These are phyloP conservation scores for Alethe diademata DNA, from an alignment of 2,113 vertebrate genomes.

Conservation along the genomic window DNA sequence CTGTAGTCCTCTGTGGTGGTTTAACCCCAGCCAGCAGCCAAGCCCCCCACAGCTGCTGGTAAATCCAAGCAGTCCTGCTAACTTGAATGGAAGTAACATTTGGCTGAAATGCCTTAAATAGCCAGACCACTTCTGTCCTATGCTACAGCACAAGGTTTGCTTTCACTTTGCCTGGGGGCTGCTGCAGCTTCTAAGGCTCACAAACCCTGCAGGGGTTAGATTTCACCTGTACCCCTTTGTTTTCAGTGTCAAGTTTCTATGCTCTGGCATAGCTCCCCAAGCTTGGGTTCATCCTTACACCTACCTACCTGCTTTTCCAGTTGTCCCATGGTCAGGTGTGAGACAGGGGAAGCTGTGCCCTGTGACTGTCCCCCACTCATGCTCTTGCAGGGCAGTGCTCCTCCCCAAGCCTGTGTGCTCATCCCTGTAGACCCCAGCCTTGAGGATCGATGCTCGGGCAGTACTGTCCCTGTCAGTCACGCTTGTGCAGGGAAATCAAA, in stretches of 20 bases:
- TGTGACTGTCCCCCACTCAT: accelerated
- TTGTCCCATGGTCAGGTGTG: background rate
- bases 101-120: background rate
- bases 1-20: background rate
- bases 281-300: background rate
- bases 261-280: accelerated
- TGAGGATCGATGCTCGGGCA: background rate
- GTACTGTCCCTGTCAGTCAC: background rate
- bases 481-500: background rate
- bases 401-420: accelerated
- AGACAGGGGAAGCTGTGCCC: background rate
- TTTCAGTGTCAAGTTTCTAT: background rate
- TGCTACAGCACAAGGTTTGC: background rate
- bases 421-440: accelerated
- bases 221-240: background rate
- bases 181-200: background rate
- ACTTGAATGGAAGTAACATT: background rate
- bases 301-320: background rate
- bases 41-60: background rate
- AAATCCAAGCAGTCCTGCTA: background rate
- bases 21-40: background rate
- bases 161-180: background rate
- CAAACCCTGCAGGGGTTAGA: background rate
- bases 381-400: background rate
- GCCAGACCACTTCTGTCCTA: accelerated